phyloP scores from a whole-genome alignment of 2,797 vertebrate genomes.

The Poeciliopsis turneri region DNA sequence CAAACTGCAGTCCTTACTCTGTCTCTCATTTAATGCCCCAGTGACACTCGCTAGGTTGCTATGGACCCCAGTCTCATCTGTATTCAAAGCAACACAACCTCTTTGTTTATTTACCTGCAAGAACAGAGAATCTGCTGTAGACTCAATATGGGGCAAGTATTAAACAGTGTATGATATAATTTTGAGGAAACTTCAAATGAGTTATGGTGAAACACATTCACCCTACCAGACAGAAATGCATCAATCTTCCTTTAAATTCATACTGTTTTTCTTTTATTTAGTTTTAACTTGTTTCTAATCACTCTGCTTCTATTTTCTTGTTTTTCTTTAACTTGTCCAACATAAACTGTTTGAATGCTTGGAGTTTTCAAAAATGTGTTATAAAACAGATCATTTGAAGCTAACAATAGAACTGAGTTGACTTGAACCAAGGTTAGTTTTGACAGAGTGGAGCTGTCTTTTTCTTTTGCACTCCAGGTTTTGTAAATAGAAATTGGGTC shows the following conservation, averaged over 20 bases:
- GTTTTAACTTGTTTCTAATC: not conserved
- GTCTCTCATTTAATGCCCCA: slow-evolving; percentile 11
- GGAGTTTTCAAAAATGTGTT: not conserved
- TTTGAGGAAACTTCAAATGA: slow-evolving; percentile 18
- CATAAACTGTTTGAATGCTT: not conserved
- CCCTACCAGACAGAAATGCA: slow-evolving; percentile 20
- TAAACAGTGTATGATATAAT: slow-evolving; percentile 15
- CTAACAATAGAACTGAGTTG: not conserved
- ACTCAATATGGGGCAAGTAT: slow-evolving; percentile 11
- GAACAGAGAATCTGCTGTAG: slow-evolving; percentile 33
- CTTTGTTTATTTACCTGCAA: slow-evolving; percentile 57
- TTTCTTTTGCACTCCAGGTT: not conserved
- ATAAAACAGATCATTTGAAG: not conserved
- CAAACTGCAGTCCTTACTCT: slow-evolving; percentile 11
- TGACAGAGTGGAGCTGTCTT: not conserved
- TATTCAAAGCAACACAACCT: slow-evolving; percentile 41
- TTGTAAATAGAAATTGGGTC: not conserved
- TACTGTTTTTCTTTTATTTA: not conserved
- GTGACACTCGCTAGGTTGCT: not conserved
- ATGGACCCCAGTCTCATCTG: slow-evolving; percentile 33
- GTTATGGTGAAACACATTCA: not conserved
- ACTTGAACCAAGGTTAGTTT: not conserved
- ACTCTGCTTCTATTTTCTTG: not conserved
- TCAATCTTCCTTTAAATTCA: slow-evolving; percentile 19
- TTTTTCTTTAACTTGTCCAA: not conserved